phyloP scores from a whole-genome alignment of 2,113 vertebrate genomes.

The Equus przewalskii region DNA sequence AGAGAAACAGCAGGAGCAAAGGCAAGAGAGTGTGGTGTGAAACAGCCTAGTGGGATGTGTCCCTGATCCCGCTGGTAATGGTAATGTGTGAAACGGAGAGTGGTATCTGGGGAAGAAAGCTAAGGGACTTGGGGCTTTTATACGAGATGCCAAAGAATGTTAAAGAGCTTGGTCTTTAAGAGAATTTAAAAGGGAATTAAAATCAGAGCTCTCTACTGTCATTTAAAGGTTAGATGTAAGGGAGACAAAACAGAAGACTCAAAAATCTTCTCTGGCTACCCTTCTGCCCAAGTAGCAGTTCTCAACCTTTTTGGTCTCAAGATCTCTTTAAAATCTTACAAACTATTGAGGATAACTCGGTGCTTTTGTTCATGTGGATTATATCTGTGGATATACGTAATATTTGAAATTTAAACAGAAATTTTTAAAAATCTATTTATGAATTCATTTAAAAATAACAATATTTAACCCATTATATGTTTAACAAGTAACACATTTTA shows the following conservation, averaged over 20 bases:
- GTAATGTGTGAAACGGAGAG: not conserved
- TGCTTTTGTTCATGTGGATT: not conserved
- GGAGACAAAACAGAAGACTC: not conserved
- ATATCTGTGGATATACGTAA: not conserved
- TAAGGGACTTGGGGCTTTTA: not conserved
- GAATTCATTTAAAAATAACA: not conserved
- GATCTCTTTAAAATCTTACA: not conserved
- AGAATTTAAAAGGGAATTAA: not conserved
- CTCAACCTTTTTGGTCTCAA: not conserved
- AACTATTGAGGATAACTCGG: not conserved
- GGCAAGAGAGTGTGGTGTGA: not conserved
- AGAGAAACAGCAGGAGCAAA: not conserved
- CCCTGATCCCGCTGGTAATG: not conserved
- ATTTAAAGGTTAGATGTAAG: not conserved
- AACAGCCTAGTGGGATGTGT: not conserved
- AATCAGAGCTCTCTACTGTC: not conserved
- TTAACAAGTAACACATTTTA: not conserved
- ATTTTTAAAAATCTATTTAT: not conserved
- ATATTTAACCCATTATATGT: not conserved
- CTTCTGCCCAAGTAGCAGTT: not conserved
- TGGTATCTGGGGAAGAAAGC: not conserved
- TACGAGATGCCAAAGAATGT: not conserved
- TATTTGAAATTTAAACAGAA: conserved; percentile 14
- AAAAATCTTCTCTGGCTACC: not conserved
- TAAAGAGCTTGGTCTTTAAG: not conserved